Evolutionary conservation across 2,797 vertebrate species (phyloP).

Genomic region (Etheostoma perlongum): DNA sequence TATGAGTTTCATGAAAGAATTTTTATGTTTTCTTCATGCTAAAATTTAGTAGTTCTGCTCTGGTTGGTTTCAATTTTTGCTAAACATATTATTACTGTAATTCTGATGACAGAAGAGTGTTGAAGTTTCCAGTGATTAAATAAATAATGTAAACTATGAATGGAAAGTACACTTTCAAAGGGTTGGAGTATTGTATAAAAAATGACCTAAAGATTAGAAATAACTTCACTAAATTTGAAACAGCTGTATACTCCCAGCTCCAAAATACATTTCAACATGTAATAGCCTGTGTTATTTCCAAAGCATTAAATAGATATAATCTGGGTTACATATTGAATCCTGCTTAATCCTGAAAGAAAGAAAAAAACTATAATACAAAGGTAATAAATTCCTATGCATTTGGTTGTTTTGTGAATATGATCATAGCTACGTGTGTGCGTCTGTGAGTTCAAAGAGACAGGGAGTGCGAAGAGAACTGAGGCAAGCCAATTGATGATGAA

Average conservation of each 20-base stretch:
- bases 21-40: slow-evolving; percentile 6
- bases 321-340: slow-evolving; percentile 18
- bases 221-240: background rate
- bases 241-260: background rate
- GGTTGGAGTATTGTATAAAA: slow-evolving; percentile 17
- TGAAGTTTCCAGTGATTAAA: slow-evolving; percentile 3
- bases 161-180: background rate
- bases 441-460: slow-evolving; percentile 58
- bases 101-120: background rate
- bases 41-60: background rate
- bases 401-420: slow-evolving; percentile 31
- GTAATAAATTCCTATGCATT: slow-evolving; percentile 24
- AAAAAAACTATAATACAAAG: background rate
- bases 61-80: too few species aligned
- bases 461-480: slow-evolving; percentile 62
- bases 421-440: slow-evolving; percentile 39
- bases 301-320: slow-evolving; percentile 14
- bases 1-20: slow-evolving; percentile 6
- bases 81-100: slow-evolving; percentile 2
- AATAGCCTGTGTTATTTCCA: background rate
- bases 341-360: slow-evolving; percentile 2
- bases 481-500: slow-evolving; percentile 75
- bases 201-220: slow-evolving; percentile 7
- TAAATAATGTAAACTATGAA: slow-evolving; percentile 1
- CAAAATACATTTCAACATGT: slow-evolving; percentile 5